Evolutionary conservation across 2,113 vertebrate genomes (phyloP).

Genomic region (Neomonachus schauinslandi): DNA sequence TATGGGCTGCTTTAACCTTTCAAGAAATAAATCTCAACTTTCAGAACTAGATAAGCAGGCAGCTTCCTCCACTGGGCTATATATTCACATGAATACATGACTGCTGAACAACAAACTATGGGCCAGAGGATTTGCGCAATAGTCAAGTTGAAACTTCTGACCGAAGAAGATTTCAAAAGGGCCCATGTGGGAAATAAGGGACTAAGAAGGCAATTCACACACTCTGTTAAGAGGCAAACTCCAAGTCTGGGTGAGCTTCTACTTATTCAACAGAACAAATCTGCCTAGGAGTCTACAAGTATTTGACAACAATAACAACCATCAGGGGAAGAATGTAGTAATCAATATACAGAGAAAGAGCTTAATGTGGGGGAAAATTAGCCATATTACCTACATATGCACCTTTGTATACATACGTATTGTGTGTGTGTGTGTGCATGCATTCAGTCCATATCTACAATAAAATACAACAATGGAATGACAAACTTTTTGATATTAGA

Average conservation of each 20-base stretch:
- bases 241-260: background rate
- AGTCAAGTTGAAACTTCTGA: background rate
- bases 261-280: background rate
- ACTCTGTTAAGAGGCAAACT: background rate
- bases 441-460: background rate
- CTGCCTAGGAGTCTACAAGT: background rate
- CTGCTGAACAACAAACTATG: background rate
- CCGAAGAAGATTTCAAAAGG: background rate
- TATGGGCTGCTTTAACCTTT: background rate
- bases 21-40: background rate
- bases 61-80: background rate
- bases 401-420: background rate
- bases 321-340: background rate
- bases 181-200: background rate
- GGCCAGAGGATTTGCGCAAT: background rate
- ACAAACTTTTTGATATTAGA: background rate
- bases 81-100: background rate
- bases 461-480: background rate
- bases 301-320: background rate
- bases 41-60: background rate
- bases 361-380: background rate
- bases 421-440: background rate
- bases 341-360: background rate
- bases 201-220: background rate
- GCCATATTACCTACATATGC: background rate